A percentile compares a stretch with the other conserved stretches of the same genome.
phyloP scores from a whole-genome alignment of 2,888 invertebrate species.

The Sinelater perroti region DNA sequence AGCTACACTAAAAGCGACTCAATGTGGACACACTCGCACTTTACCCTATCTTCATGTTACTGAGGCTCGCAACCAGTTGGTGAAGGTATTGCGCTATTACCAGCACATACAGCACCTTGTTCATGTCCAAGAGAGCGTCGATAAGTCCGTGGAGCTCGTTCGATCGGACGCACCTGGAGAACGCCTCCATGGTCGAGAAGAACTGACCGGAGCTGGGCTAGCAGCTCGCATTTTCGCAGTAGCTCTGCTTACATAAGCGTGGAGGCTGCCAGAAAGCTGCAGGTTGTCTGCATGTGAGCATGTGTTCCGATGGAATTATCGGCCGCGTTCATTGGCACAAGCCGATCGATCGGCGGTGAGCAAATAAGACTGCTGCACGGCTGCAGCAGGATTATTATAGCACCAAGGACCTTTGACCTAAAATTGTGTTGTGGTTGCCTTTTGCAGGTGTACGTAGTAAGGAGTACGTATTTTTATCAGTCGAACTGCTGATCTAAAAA shows the following conservation, averaged over 20 bases:
- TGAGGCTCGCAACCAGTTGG: background rate
- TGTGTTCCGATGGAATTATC: too few species aligned
- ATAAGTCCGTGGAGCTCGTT: conserved; percentile 22
- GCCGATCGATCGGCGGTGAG: background rate
- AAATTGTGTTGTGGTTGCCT: too few species aligned
- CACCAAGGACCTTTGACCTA: background rate
- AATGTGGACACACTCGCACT: background rate
- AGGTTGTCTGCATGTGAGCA: too few species aligned
- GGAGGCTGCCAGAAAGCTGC: background rate
- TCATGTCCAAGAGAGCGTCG: conserved; percentile 49
- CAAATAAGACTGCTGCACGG: background rate
- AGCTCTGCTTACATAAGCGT: too few species aligned
- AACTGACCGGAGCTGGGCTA: too few species aligned
- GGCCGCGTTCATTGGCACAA: conserved; percentile 5
- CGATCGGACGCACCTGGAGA: background rate
- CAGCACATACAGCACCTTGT: conserved; percentile 49
- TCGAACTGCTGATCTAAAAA: too few species aligned
- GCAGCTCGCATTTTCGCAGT: too few species aligned
- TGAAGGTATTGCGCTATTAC: conserved; percentile 42
- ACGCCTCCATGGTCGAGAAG: conserved; percentile 2
- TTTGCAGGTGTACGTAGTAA: too few species aligned
- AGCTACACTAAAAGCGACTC: conserved; percentile 7
- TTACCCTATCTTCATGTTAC: conserved; percentile 12
- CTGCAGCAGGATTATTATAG: background rate
- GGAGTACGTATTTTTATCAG: too few species aligned